Evolutionary conservation across 2,888 invertebrate species (phyloP), one percentile per base, ranked within the genome.

Genomic region (Physocephala rufipes): DNA sequence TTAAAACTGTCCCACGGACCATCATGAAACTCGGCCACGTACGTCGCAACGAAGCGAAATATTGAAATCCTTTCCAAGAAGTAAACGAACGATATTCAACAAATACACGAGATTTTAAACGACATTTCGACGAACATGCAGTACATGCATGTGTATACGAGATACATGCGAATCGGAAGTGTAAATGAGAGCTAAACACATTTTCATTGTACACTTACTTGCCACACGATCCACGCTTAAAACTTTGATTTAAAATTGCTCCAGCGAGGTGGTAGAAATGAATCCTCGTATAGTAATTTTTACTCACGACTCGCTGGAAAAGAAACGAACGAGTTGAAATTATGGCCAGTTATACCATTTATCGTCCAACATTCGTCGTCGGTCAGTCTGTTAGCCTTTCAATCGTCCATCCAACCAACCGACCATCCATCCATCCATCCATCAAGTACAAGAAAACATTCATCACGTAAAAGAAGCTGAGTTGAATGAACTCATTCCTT

Each of bases 61-160:
- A 19, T 30, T 67, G 59, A 67, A 67, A 67, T 67, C 67, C 67
- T 67, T 67, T 67, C 67, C 59, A 28, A 67, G 67, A 67, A 67
- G 47, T 43, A 21, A 19, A 21, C 24, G 30, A 7, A 15, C 19
- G 21, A 12, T 36, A 53, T 55, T 47, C n/a, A 53, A 55, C 53
- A 43, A 66, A 19, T 66, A 53, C 21, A 53, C 36, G 36, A 36
- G 53, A 36, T 66, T 16, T 66, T n/a, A 13, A 13, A 36, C 36
- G 5, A 9, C n/a, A n/a, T n/a, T n/a, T n/a, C n/a, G n/a, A n/a
- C n/a, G n/a, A n/a, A n/a, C n/a, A n/a, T n/a, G n/a, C n/a, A n/a
- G n/a, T n/a, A n/a, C 26, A 9, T 2, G 21, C 13, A 26, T 59
- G 15, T 59, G 59, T 24, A 16, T 36, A 19, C 2, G 45, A 26